phyloP scores from a whole-genome alignment of 2,113 vertebrate genomes.

The Vidua chalybeata region DNA sequence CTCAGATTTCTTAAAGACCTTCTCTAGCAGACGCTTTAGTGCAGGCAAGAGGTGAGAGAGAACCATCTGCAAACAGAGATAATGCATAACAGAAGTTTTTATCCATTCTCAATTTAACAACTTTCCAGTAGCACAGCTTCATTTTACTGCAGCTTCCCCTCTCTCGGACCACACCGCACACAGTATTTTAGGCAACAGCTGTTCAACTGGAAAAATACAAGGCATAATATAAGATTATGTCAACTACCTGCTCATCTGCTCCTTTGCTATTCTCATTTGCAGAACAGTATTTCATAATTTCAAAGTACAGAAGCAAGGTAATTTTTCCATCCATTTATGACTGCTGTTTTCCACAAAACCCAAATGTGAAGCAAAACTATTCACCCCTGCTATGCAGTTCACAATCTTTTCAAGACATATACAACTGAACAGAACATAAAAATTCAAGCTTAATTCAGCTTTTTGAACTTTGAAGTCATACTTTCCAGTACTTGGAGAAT shows the following conservation, averaged over 20 bases:
- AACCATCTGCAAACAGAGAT: slow-evolving; percentile 73
- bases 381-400: neutral
- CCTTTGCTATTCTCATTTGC: neutral
- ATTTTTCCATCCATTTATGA: neutral
- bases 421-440: neutral
- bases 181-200: neutral
- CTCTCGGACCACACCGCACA: neutral
- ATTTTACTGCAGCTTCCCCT: neutral
- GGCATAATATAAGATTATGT: neutral
- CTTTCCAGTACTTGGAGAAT: neutral
- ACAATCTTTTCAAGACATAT: neutral
- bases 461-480: neutral
- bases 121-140: neutral
- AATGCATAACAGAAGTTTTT: neutral
- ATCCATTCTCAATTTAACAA: neutral
- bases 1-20: slow-evolving; percentile 71
- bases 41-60: slow-evolving; percentile 80
- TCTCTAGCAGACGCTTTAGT: slow-evolving; percentile 81
- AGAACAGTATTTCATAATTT: neutral
- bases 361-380: neutral
- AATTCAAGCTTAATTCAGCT: neutral
- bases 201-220: neutral
- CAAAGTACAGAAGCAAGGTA: neutral
- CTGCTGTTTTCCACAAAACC: neutral
- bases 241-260: neutral